Base-by-base conservation (phyloP, 2,113 vertebrate species). In the Campylomormyrus tamandua region DNA sequence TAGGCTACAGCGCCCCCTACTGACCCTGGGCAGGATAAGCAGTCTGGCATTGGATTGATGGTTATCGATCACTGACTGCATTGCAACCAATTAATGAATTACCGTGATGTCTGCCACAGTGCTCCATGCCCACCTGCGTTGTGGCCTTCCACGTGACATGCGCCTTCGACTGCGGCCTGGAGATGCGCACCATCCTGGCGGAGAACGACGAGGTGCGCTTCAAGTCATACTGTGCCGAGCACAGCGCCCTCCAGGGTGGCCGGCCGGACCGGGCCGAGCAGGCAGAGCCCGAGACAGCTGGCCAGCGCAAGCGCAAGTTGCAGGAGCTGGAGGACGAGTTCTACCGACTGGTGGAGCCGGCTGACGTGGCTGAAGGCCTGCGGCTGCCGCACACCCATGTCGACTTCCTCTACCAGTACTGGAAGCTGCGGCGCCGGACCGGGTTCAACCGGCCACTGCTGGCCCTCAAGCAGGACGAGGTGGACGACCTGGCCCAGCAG, bases 111-210 rank as follows among this genome's bases (percentile, higher is more conserved):
- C 74, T 6, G 13, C 15, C 50, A 6, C 94, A 99, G 98, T 99
- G 98, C 94, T 99, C 97, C 93, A 98, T 97, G 98, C 97, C 98
- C 52, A 96, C 97, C 94, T 99, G 98, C 0, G 95, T 99, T 91
- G 98, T 98, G 7, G 98, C 98, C 19, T 99, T 99, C 96, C 98
- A 99, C 5, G 98, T 99, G 95, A 99, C 98, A 0, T 99, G 98
- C 96, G 98, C 98, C 93, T 99, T 99, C 53, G 98, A 99, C 94
- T 97, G 96, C 86, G 96, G 96, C 93, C 96, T 99, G 31, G 98
- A 99, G 94, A 99, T 99, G 98, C 93, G 97, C 93, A 99, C 98
- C 89, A 97, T 98, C 88, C 96, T 99, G 92, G 98, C 97, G 0
- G 98, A 99, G 93, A 99, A 99, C 0, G 98, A 99, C 0, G 98